A percentile compares a stretch with the other conserved stretches of the same genome.
Evolutionary conservation across 2,888 invertebrate genomes (phyloP).

Genomic region (Synergus gifuensis): DNA sequence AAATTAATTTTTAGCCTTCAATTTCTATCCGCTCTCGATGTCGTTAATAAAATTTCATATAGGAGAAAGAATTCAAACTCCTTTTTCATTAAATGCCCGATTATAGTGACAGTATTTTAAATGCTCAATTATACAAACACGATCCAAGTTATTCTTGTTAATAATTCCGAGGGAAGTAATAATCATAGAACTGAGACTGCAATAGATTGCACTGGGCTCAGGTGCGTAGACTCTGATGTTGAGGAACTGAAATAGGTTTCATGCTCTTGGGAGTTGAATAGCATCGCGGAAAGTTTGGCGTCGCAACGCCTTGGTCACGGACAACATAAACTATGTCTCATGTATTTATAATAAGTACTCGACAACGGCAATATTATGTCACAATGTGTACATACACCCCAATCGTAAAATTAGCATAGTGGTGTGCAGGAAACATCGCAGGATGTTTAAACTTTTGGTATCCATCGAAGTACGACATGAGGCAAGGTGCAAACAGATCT

Average conservation of each 20-base stretch:
- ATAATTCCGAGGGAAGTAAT: neutral
- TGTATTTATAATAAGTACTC: neutral
- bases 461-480: neutral
- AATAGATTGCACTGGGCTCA: conserved; percentile 26
- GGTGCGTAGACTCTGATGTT: conserved; percentile 20
- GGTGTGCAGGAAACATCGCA: neutral
- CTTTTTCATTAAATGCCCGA: too few relatives aligned
- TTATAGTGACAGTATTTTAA: too few relatives aligned
- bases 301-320: conserved; percentile 16
- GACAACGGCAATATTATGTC: neutral
- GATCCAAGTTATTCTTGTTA: neutral
- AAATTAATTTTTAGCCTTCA: neutral
- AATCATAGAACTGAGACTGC: conserved; percentile 27
- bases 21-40: neutral
- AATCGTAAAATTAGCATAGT: conserved; percentile 6
- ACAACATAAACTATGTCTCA: conserved; percentile 11
- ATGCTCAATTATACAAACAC: neutral
- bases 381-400: neutral
- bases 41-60: too few relatives aligned
- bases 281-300: conserved; percentile 33
- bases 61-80: too few relatives aligned
- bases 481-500: conserved; percentile 32
- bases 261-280: conserved; percentile 27
- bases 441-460: conserved; percentile 19
- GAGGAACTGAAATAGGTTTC: conserved; percentile 16